Conservation (phyloP, 1,140 invertebrate genomes). For the Trichonephila clavipes region DNA sequence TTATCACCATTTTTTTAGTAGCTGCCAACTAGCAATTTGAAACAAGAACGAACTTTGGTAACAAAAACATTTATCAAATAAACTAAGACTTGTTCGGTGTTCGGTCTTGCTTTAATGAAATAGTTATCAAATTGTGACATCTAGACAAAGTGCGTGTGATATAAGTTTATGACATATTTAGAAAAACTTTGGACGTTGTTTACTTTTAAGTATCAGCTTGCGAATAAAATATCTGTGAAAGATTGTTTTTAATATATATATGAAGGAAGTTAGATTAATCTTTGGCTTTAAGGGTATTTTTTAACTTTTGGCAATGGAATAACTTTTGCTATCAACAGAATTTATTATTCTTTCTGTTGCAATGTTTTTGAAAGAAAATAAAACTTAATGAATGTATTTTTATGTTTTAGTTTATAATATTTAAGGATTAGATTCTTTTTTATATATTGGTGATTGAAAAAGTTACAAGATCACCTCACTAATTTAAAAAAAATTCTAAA, state of each 20-base stretch:
- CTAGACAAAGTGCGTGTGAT: neutral
- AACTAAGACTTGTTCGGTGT: neutral
- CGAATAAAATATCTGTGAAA: neutral
- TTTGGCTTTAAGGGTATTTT: neutral
- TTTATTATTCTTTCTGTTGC: no score
- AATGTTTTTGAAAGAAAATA: no score
- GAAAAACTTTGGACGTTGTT: neutral
- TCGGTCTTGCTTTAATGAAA: neutral
- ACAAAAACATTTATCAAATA: constrained; percentile 36
- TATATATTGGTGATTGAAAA: no score
- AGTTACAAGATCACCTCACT: no score
- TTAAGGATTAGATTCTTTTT: no score
- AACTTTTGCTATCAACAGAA: no score
- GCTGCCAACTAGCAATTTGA: constrained; percentile 10
- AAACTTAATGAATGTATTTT: no score
- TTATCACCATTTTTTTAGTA: constrained; percentile 4
- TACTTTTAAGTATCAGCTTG: neutral
- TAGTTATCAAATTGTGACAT: constrained; percentile 14
- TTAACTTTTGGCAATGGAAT: neutral
- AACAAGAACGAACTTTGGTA: constrained; percentile 9
- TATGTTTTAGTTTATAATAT: no score
- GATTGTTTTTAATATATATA: neutral
- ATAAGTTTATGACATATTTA: neutral
- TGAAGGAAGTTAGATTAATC: neutral
- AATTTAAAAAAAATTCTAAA: no score